A percentile compares a stretch with the other conserved stretches of the same genome.
Evolutionary conservation across 2,888 invertebrate genomes (phyloP).

Genomic region (Anorthoa munda): DNA sequence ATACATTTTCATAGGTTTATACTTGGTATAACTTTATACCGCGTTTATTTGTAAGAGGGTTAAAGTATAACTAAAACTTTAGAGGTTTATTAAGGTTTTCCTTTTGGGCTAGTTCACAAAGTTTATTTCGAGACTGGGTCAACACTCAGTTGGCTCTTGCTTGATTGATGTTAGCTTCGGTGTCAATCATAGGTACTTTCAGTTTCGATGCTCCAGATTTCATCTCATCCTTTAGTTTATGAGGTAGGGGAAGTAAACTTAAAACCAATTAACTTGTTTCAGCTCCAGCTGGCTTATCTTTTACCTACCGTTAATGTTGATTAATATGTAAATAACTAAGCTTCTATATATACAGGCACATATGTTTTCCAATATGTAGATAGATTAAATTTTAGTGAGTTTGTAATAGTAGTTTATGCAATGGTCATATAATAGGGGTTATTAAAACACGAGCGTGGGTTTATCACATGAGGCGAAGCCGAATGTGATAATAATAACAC

Average conservation of each 20-base stretch:
- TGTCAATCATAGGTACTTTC: conserved; percentile 26
- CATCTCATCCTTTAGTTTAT: not conserved
- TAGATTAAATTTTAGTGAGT: not conserved
- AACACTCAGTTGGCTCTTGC: conserved; percentile 1
- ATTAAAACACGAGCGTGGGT: no score
- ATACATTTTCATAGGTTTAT: no score
- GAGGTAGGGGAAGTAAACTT: not conserved
- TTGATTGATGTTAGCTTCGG: conserved; percentile 21
- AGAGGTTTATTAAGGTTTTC: conserved; percentile 2
- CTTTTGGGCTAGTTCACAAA: conserved; percentile 8
- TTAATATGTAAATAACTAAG: not conserved
- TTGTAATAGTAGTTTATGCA: no score
- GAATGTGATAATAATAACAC: no score
- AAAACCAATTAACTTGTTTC: not conserved
- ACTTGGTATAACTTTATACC: no score
- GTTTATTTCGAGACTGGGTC: conserved; percentile 14
- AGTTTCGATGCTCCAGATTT: conserved; percentile 14
- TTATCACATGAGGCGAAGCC: no score
- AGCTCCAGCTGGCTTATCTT: not conserved
- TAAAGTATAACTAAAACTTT: conserved; percentile 1
- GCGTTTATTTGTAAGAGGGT: no score
- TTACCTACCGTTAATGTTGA: not conserved
- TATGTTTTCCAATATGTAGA: not conserved
- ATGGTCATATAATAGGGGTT: no score
- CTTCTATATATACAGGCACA: not conserved